Evolutionary conservation across 2,888 invertebrate genomes (phyloP).

Genomic region (Lithophane semibrunnea): DNA sequence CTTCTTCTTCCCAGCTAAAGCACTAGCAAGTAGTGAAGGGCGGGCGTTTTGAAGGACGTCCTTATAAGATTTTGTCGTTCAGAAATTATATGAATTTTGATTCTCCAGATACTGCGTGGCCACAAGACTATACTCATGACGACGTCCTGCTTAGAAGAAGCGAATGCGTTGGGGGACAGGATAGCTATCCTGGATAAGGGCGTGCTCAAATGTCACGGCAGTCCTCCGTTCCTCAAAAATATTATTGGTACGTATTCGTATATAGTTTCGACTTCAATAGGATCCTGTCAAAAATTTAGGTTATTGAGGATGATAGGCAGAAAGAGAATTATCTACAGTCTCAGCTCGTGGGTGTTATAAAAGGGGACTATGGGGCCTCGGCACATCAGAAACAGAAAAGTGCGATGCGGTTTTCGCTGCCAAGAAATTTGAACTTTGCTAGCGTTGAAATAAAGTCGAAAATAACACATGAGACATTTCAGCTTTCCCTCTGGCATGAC

Average conservation of each 20-base stretch:
- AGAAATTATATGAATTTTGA: too few species aligned
- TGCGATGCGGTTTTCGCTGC: background rate
- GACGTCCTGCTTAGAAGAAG: constrained; percentile 52
- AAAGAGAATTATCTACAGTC: background rate
- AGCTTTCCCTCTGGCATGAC: background rate
- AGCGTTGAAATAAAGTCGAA: background rate
- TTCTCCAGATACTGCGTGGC: constrained; percentile 43
- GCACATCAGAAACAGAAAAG: background rate
- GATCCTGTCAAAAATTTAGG: background rate
- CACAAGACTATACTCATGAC: constrained; percentile 55
- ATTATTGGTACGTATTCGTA: constrained; percentile 46
- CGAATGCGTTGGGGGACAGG: constrained; percentile 51
- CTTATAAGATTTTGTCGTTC: too few species aligned
- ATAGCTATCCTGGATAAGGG: constrained; percentile 52
- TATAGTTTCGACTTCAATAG: background rate
- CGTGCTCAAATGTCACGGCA: constrained; percentile 51
- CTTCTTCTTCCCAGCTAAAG: too few species aligned
- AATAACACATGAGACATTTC: background rate
- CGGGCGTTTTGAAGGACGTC: too few species aligned
- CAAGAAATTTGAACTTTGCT: background rate
- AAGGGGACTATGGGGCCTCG: background rate
- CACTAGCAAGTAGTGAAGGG: too few species aligned
- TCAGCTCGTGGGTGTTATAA: background rate
- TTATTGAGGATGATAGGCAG: background rate
- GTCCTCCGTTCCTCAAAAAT: constrained; percentile 48